Conservation (phyloP, 2,888 invertebrate genomes). For the Drosophila helvetica region DNA sequence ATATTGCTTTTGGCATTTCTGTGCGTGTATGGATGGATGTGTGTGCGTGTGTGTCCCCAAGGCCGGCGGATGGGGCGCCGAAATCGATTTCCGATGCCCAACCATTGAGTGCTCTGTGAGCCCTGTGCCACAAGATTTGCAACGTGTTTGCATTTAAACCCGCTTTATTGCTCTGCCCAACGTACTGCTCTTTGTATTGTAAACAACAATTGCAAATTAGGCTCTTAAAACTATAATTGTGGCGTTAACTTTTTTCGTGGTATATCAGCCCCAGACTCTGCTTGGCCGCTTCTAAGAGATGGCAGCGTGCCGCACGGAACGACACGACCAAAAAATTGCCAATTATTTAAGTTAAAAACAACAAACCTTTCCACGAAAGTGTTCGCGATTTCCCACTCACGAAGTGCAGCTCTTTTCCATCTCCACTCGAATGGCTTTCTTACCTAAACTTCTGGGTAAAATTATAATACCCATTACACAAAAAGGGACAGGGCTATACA, state of each 20-base stretch:
- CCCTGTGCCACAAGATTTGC: neutral
- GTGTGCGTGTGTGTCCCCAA: slow-evolving; percentile 8
- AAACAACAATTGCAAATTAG: slow-evolving; percentile 36
- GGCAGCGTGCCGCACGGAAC: neutral
- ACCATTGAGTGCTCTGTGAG: slow-evolving; percentile 3
- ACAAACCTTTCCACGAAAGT: no score
- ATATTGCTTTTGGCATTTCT: slow-evolving; percentile 2
- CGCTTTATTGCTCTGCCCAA: slow-evolving; percentile 12
- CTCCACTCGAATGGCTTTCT: neutral
- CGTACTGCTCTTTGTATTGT: slow-evolving; percentile 23
- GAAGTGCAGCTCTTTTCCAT: neutral
- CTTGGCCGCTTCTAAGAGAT: slow-evolving; percentile 13
- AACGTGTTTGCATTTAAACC: neutral
- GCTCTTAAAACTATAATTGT: slow-evolving; percentile 45
- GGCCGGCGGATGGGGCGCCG: slow-evolving; percentile 18
- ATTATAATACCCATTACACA: neutral
- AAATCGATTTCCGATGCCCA: slow-evolving; percentile 32
- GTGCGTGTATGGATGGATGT: neutral
- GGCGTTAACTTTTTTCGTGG: slow-evolving; percentile 33
- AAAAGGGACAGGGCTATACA: neutral
- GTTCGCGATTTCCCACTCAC: neutral
- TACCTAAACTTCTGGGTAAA: neutral
- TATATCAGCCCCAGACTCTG: neutral
- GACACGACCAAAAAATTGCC: no score
- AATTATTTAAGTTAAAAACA: neutral